These are phyloP conservation scores for Xestoiulus laeticollis DNA, from an alignment of 2,888 invertebrate species.

Conservation along the genomic window DNA sequence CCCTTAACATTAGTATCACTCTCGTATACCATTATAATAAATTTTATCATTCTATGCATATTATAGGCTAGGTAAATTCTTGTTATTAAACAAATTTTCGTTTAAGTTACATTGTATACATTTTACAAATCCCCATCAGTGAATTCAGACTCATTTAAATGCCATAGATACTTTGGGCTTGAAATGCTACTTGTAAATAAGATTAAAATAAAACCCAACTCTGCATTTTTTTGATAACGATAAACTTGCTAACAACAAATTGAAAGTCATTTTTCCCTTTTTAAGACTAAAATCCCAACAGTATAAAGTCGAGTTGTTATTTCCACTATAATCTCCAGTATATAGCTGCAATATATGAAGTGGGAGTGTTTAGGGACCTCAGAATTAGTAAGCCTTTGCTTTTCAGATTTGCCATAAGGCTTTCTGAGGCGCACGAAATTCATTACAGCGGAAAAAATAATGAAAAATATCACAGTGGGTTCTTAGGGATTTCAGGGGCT, in stretches of 20 bases:
- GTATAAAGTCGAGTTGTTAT: conserved; percentile 12
- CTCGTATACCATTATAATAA: no score
- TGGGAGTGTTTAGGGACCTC: conserved; percentile 2
- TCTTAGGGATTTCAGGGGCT: conserved; percentile 40
- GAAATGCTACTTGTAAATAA: no score
- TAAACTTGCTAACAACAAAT: conserved; percentile 12
- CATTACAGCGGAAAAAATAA: conserved; percentile 42
- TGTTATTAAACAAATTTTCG: no score
- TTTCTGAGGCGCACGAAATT: conserved; percentile 17
- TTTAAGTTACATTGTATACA: no score
- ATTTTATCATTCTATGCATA: no score
- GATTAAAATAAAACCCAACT: no score
- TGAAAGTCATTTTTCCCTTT: conserved; percentile 5
- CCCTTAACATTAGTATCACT: no score
- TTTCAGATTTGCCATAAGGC: background rate
- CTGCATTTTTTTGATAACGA: background rate
- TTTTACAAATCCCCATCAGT: no score
- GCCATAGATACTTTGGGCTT: no score
- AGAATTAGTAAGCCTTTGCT: conserved; percentile 18
- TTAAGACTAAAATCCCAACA: background rate
- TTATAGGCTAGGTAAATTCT: no score
- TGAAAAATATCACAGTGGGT: conserved; percentile 48
- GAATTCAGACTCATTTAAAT: no score
- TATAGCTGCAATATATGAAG: background rate
- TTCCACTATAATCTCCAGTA: background rate